These are phyloP conservation scores for Aurelia sp. DNA, from an alignment of 30 jellyfish, hydroid and myxozoan species.

Conservation along the genomic window DNA sequence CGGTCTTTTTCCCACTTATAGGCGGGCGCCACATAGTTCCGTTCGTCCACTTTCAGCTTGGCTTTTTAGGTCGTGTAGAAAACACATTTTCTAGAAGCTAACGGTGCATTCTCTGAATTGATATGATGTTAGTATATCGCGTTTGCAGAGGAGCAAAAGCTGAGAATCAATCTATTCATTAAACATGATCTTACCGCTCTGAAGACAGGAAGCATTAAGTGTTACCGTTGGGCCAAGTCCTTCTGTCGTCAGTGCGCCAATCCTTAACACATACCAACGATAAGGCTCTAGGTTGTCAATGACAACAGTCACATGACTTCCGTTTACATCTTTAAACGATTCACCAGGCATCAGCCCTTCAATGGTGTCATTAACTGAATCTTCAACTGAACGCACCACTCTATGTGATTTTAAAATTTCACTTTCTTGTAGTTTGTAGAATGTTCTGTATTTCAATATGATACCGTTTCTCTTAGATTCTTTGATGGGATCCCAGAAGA, in stretches of 20 bases:
- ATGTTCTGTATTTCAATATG: slow-evolving; percentile 11
- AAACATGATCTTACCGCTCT: slow-evolving; percentile 32
- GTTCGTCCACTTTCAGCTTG: too few species aligned
- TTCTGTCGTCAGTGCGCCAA: slow-evolving; percentile 36
- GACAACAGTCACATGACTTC: slow-evolving; percentile 4
- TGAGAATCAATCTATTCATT: too few species aligned
- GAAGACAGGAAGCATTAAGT: slow-evolving; percentile 53
- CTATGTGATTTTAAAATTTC: slow-evolving; percentile 30
- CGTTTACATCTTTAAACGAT: slow-evolving; percentile 27
- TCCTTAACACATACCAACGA: slow-evolving; percentile 57
- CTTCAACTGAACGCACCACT: slow-evolving; percentile 10
- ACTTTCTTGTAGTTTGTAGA: slow-evolving; percentile 33
- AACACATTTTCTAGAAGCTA: too few species aligned
- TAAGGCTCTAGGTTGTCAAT: slow-evolving; percentile 35
- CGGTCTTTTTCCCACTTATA: too few species aligned
- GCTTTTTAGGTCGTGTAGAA: too few species aligned
- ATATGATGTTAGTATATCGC: too few species aligned
- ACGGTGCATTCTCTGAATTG: too few species aligned
- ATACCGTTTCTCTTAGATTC: slow-evolving; percentile 27
- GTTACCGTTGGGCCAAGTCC: slow-evolving; percentile 59
- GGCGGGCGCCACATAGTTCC: too few species aligned
- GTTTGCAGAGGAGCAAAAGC: too few species aligned
- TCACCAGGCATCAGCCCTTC: slow-evolving; percentile 43
- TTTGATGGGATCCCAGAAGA: slow-evolving; percentile 37
- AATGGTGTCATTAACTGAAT: slow-evolving; percentile 4